Evolutionary conservation across 2,113 vertebrate species (phyloP).

Genomic region (Anoura caudifer): DNA sequence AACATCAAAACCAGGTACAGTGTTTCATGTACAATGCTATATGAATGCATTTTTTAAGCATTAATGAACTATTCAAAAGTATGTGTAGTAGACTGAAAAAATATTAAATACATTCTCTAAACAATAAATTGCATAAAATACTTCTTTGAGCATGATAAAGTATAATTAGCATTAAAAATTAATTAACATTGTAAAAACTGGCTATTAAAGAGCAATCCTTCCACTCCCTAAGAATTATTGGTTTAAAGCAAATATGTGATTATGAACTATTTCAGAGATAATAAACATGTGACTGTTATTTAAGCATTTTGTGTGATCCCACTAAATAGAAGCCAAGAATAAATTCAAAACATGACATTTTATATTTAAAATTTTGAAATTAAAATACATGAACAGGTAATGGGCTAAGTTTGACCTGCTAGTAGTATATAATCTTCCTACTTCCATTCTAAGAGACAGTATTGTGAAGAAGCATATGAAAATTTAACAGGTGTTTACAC

Average conservation of each 20-base stretch:
- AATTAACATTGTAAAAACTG: background rate
- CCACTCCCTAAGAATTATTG: background rate
- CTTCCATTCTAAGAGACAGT: background rate
- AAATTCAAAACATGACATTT: background rate
- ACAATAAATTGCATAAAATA: background rate
- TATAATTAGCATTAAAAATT: background rate
- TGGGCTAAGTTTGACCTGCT: background rate
- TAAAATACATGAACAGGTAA: background rate
- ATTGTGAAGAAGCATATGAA: background rate
- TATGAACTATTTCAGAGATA: background rate
- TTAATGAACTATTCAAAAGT: background rate
- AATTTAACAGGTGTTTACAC: background rate
- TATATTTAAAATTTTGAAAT: background rate
- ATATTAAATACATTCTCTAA: background rate
- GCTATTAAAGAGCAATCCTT: background rate
- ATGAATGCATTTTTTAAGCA: background rate
- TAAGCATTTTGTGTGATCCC: background rate
- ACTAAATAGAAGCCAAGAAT: background rate
- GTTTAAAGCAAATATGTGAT: background rate
- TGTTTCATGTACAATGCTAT: background rate
- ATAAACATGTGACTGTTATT: background rate
- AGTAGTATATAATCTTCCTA: background rate
- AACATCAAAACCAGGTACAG: background rate
- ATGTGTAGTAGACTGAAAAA: background rate
- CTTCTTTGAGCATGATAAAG: background rate